Evolutionary conservation across 2,113 vertebrate species (phyloP).

Genomic region (Dipodomys merriami): DNA sequence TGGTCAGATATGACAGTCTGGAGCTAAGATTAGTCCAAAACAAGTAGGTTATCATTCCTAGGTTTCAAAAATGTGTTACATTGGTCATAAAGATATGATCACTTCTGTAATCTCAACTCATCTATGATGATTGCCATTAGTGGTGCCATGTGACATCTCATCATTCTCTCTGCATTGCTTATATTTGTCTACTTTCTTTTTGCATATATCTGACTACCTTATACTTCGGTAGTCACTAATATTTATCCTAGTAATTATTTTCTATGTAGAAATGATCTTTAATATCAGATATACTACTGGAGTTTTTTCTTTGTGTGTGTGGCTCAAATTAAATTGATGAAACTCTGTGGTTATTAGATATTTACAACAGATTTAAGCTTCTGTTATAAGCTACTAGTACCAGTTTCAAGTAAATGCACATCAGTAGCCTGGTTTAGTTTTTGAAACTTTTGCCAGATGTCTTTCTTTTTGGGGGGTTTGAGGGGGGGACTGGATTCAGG

Average conservation of each 20-base stretch:
- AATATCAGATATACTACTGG: conserved; percentile 8
- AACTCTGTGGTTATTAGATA: background rate
- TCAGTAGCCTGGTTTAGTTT: background rate
- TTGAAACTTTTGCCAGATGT: conserved; percentile 54
- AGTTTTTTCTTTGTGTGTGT: background rate
- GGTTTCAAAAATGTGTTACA: conserved; percentile 7
- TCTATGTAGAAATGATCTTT: conserved; percentile 8
- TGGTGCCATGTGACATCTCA: background rate
- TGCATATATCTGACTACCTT: background rate
- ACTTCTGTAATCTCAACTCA: background rate
- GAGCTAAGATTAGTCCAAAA: background rate
- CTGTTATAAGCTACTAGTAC: background rate
- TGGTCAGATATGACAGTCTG: background rate
- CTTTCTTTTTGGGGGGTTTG: background rate
- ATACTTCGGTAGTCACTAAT: conserved; percentile 13
- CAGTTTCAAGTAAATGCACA: conserved; percentile 14
- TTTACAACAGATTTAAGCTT: conserved; percentile 35
- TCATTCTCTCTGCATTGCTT: background rate
- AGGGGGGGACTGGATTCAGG: too few relatives aligned
- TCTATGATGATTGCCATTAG: background rate
- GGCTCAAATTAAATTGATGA: conserved; percentile 4
- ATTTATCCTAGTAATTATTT: conserved; percentile 6
- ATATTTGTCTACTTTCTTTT: conserved; percentile 8
- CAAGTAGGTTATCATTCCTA: background rate
- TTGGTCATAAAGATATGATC: background rate